Evolutionary conservation across 2,797 vertebrate species (phyloP).

Genomic region (Cryptoprocta ferox): DNA sequence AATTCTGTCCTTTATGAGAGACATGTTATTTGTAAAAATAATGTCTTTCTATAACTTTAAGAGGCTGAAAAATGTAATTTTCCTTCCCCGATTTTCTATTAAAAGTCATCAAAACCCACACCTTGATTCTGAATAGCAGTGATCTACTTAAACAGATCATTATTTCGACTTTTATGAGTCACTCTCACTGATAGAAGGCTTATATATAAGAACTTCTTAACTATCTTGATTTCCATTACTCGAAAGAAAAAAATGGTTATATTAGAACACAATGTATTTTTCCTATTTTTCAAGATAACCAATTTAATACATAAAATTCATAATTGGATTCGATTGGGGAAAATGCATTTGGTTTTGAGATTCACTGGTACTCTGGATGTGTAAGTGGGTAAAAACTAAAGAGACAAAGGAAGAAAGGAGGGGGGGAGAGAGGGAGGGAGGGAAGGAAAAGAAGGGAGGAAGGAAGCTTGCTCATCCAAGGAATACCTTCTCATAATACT

Average conservation of each 20-base stretch:
- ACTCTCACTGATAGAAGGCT: slow-evolving; percentile 81
- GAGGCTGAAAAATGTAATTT: slow-evolving; percentile 85
- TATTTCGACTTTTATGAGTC: slow-evolving; percentile 79
- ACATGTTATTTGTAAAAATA: slow-evolving; percentile 85
- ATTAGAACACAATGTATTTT: slow-evolving; percentile 44
- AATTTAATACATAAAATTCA: slow-evolving; percentile 77
- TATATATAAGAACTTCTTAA: slow-evolving; percentile 78
- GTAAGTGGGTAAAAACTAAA: not conserved
- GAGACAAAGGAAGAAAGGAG: not conserved
- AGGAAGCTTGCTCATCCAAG: not conserved
- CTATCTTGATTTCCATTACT: slow-evolving; percentile 80
- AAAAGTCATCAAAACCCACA: slow-evolving; percentile 84
- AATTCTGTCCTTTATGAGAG: slow-evolving; percentile 76
- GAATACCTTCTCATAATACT: slow-evolving; percentile 98
- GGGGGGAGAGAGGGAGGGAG: rapidly evolving
- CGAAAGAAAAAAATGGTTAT: slow-evolving; percentile 60
- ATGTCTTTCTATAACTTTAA: slow-evolving; percentile 80
- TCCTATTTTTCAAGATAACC: slow-evolving; percentile 69
- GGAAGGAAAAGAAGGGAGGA: not conserved
- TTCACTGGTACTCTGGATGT: slow-evolving; percentile 6
- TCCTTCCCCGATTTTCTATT: slow-evolving; percentile 82
- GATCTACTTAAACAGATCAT: slow-evolving; percentile 84
- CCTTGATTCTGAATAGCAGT: slow-evolving; percentile 80
- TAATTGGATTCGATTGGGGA: slow-evolving; percentile 78
- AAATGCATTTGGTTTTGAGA: slow-evolving; percentile 73